Base-by-base conservation (phyloP, 2,113 vertebrate species). In the Atherinomorus stipes region DNA sequence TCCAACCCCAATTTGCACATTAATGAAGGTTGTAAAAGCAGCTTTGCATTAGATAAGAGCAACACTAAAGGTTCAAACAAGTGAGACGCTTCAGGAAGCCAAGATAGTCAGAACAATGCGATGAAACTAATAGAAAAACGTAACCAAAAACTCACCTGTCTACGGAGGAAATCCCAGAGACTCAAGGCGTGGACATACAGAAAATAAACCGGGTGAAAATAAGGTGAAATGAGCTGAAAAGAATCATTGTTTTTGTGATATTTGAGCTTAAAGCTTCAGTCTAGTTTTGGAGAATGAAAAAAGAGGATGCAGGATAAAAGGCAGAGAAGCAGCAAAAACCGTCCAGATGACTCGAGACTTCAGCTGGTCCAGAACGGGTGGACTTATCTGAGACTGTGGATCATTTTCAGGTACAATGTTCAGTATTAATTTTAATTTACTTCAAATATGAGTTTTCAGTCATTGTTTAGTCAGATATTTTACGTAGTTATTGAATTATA, bases 251-350 rank as follows among this genome's bases (percentile, higher is more conserved):
- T 16, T 0, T 0, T 4, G 31, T 34, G 18, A 22, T 49, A 23
- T 40, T 13, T 60, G 59, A 70, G 13, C 57, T 52, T 1, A 1
- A 0, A 60, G 62, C 40, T 49, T 1, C 6, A 10, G 23, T 1
- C 8, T 11, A 8, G 15, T 21, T 12, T 7, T 40, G 66, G 1
- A 37, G 52, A 42, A 31, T 49, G 8, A 37, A n/a, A 18, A 26
- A 64, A 16, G 25, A 44, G 26, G 21, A 25, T 47, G 25, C 25
- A n/a, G 44, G 12, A 85, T 81, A 81, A 74, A 81, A 67, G 31
- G 38, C 23, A 9, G 42, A n/a, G n/a, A 11, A 9, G 22, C 53
- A 44, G 38, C 23, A 4, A 22, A 40, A 10, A 0, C 4, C 4
- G 12, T 12, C 2, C 34, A n/a, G 2, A 38, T 3, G 11, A 6